These are phyloP conservation scores for Ephestia elutella DNA, from an alignment of 1,140 invertebrate genomes.

Conservation along the genomic window DNA sequence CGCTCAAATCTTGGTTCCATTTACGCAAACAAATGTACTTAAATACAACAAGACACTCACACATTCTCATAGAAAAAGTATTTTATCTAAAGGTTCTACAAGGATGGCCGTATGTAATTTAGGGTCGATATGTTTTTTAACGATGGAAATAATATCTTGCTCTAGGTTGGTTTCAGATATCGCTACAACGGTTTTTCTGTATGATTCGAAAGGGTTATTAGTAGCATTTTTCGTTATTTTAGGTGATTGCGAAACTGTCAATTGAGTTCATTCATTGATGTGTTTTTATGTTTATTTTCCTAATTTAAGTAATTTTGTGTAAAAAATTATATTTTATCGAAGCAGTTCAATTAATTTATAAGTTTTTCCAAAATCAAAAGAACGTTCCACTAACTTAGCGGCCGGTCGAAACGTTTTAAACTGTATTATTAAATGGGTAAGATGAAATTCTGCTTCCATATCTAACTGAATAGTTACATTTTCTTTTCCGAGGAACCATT, in stretches of 20 bases:
- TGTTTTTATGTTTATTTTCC: constrained; percentile 16
- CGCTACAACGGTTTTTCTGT: too few relatives aligned
- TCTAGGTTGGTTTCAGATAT: too few relatives aligned
- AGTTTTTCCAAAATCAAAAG: constrained; percentile 92
- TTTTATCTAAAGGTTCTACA: too few relatives aligned
- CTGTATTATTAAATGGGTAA: constrained; percentile 97
- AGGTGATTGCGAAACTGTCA: constrained; percentile 68
- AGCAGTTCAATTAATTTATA: constrained; percentile 52
- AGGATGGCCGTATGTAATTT: too few relatives aligned
- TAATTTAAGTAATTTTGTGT: neutral
- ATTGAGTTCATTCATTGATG: constrained; percentile 19
- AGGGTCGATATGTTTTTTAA: too few relatives aligned
- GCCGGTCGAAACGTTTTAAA: constrained; percentile 98
- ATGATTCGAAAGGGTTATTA: too few relatives aligned
- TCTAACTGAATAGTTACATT: constrained; percentile 93
- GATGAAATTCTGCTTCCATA: constrained; percentile 97
- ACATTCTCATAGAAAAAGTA: too few relatives aligned
- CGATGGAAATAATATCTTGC: too few relatives aligned
- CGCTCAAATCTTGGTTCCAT: too few relatives aligned
- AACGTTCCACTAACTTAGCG: constrained; percentile 95
- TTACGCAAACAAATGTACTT: too few relatives aligned
- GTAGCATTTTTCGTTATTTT: constrained; percentile 41
- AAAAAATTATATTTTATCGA: constrained; percentile 5
- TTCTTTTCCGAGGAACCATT: constrained; percentile 86
- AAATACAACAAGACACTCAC: too few relatives aligned